Percentiles rank a stretch among this genome's conserved stretches.
Conservation (phyloP, 1,140 invertebrate species). For the Caenorhabditis latens region DNA sequence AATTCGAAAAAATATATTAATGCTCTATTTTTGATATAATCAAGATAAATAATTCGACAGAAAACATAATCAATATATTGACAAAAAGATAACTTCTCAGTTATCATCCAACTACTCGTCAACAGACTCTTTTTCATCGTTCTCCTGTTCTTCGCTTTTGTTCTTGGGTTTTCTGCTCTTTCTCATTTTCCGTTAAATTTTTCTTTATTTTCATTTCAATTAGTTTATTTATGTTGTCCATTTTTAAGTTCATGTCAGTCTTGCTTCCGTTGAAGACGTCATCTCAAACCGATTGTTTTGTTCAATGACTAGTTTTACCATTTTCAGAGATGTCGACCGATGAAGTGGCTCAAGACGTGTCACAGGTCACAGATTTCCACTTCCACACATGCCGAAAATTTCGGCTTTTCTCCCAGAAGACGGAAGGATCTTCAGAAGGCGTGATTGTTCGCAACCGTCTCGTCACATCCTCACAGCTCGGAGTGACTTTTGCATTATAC, state of each 20-base stretch:
- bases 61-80: too few relatives aligned
- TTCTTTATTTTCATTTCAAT: not conserved
- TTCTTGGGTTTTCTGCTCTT: not conserved
- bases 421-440: too few relatives aligned
- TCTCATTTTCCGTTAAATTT: not conserved
- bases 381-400: conserved; percentile 26
- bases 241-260: too few relatives aligned
- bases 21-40: not conserved
- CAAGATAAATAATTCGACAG: too few relatives aligned
- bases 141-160: not conserved
- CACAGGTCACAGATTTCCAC: conserved; percentile 23
- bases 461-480: conserved; percentile 12
- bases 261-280: too few relatives aligned
- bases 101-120: too few relatives aligned
- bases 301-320: not conserved
- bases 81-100: too few relatives aligned
- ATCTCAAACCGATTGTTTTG: too few relatives aligned
- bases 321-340: conserved; percentile 40
- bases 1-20: not conserved
- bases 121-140: not conserved
- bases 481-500: not conserved
- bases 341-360: conserved; percentile 7
- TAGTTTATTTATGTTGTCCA: too few relatives aligned
- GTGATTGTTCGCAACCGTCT: not conserved
- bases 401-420: not conserved